Evolutionary conservation across 2,888 invertebrate genomes (phyloP), one percentile per base, ranked within the genome.

Genomic region (Ochropleura leucogaster): DNA sequence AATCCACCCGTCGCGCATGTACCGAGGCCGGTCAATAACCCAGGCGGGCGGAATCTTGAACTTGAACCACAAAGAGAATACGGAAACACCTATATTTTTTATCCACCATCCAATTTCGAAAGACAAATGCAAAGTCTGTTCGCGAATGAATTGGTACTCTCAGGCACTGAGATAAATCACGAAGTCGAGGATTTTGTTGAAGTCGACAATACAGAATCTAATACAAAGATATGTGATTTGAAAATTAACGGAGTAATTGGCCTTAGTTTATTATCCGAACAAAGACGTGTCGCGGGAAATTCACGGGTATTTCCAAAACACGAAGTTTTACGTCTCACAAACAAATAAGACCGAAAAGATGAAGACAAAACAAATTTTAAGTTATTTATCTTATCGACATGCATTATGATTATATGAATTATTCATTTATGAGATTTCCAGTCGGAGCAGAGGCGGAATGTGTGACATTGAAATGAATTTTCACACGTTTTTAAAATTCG

Each of bases 11-110:
- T 88, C 90, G 94, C 93, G 93, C 93, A 94, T 93, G 92, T 92
- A 91, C 92, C 85, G 89, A 83, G 89, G 86, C 89, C 93, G 94
- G 94, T 94, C 95, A 94, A 94, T 95, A 94, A 95, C 93, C 95
- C 77, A 88, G 83, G 85, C 89, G 88, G 91, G 89, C 88, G 89
- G 91, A 92, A 92, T 94, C 93, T 94, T 95, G 95, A 95, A 95
- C 95, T 95, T 95, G 95, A 96, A 95, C 94, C 93, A 93, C 89
- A 93, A 92, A 90, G 88, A 88, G 86, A 86, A 89, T 85, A 79
- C 88, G 89, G 89, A 91, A 91, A 89, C 86, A 86, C 84, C 86
- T 83, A 85, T 86, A 87, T 88, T 89, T 89, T 89, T 88, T 87
- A 83, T 82, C 74, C 72, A 75, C 77, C 77, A 78, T 79, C 80